Conservation (phyloP, 2,113 vertebrate genomes). For the Rhabdornis inornatus region DNA sequence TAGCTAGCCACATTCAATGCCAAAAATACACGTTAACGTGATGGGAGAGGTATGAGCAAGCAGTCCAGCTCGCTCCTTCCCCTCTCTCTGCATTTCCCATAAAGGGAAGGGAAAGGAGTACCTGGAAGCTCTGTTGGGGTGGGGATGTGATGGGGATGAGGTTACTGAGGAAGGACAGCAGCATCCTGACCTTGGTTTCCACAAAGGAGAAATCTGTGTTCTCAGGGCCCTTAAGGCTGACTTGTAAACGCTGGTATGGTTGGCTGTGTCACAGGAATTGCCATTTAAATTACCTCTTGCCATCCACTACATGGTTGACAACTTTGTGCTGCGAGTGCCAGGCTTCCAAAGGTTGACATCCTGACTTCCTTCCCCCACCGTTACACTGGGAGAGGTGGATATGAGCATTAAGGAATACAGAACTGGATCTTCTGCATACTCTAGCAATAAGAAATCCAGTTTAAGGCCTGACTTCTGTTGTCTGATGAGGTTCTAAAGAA, state of each 20-base stretch:
- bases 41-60: neutral
- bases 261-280: neutral
- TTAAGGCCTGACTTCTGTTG: neutral
- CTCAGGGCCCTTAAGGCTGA: neutral
- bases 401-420: fast-evolving
- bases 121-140: neutral
- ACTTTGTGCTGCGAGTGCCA: neutral
- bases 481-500: neutral
- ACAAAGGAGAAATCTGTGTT: neutral
- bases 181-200: neutral
- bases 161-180: neutral
- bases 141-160: fast-evolving
- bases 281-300: neutral
- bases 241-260: neutral
- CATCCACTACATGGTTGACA: neutral
- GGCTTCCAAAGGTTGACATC: neutral
- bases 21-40: neutral
- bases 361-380: neutral
- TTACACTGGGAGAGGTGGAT: neutral
- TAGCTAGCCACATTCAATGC: neutral
- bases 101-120: neutral
- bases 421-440: neutral
- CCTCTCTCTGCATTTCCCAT: neutral
- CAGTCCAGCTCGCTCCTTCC: neutral
- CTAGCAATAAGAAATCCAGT: neutral